Percentiles rank a stretch among this genome's conserved stretches.
These are phyloP conservation scores for Calycopis cecrops DNA, from an alignment of 1,140 invertebrate species.

Conservation along the genomic window DNA sequence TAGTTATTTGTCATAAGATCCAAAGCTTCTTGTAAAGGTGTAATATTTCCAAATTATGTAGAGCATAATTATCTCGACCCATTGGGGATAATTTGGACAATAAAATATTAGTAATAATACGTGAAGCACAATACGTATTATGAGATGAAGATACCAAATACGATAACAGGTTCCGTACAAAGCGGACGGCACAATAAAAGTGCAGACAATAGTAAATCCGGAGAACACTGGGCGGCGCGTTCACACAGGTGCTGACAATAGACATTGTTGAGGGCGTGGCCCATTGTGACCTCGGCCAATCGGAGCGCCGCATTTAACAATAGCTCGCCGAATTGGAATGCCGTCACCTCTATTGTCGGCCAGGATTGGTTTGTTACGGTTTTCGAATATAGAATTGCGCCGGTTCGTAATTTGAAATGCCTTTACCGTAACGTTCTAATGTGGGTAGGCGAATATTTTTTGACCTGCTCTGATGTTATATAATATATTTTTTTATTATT, in stretches of 20 bases:
- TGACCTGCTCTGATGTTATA: too few species aligned
- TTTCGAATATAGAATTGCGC: conserved; percentile 34
- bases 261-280: conserved; percentile 62
- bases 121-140: background rate
- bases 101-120: background rate
- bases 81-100: background rate
- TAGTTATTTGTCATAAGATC: background rate
- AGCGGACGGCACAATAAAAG: background rate
- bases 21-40: background rate
- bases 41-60: background rate
- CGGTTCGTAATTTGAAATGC: too few species aligned
- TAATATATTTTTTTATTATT: too few species aligned
- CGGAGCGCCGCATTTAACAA: conserved; percentile 49
- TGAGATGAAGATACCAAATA: background rate
- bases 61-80: background rate
- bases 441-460: too few species aligned
- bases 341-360: conserved; percentile 57
- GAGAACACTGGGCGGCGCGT: conserved; percentile 37
- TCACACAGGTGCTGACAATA: conserved; percentile 48
- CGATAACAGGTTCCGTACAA: background rate
- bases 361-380: conserved; percentile 41
- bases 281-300: conserved; percentile 62
- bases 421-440: too few species aligned
- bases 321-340: conserved; percentile 67
- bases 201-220: conserved; percentile 1